Evolutionary conservation across 2,113 vertebrate species (phyloP).

Genomic region (Macquaria australasica): DNA sequence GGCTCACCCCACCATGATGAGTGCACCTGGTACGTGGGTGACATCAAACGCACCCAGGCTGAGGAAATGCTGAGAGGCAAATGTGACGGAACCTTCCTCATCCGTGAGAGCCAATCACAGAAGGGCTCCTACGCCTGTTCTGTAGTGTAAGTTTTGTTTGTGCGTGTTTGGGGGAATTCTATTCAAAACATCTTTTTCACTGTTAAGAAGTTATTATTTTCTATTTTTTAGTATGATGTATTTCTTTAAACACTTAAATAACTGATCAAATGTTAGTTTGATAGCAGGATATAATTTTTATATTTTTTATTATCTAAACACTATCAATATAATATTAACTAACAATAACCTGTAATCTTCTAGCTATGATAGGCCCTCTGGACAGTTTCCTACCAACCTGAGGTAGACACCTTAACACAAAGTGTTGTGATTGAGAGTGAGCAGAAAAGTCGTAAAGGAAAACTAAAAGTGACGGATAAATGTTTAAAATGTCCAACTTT

Average conservation of each 20-base stretch:
- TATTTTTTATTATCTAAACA: not conserved
- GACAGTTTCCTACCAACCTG: not conserved
- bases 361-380: not conserved
- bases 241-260: not conserved
- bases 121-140: constrained; percentile 98
- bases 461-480: not conserved
- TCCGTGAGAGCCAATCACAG: constrained; percentile 96
- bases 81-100: constrained; percentile 95
- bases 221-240: not conserved
- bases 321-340: not conserved
- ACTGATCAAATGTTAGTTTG: not conserved
- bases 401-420: not conserved
- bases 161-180: too few species aligned
- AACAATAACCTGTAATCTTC: not conserved
- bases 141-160: constrained; percentile 90
- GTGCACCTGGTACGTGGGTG: constrained; percentile 95
- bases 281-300: not conserved
- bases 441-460: not conserved
- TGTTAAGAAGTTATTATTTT: not conserved
- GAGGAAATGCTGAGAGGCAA: constrained; percentile 94
- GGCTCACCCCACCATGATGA: constrained; percentile 94
- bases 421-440: not conserved
- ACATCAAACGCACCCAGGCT: constrained; percentile 94
- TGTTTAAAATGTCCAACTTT: too few species aligned
- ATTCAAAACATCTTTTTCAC: not conserved